phyloP scores from a whole-genome alignment of 1,140 invertebrate genomes.

The Stenopsyche tienmushanensis region DNA sequence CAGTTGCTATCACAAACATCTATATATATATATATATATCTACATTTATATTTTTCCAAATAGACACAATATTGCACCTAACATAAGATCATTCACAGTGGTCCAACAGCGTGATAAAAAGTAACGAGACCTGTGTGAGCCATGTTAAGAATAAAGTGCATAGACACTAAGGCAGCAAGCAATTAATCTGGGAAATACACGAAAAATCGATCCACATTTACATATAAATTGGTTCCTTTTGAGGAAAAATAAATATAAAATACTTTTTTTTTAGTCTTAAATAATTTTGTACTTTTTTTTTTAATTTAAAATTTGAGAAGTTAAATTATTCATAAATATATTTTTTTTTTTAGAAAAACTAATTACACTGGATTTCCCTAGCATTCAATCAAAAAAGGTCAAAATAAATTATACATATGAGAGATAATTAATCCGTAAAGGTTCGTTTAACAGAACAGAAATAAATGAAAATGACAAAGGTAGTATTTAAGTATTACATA shows the following conservation, averaged over 20 bases:
- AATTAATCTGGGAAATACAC: too few relatives aligned
- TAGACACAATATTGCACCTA: too few relatives aligned
- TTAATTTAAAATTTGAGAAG: conserved; percentile 9
- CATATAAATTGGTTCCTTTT: conserved; percentile 16
- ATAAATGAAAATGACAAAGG: neutral
- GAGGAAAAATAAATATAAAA: conserved; percentile 7
- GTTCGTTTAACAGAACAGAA: neutral
- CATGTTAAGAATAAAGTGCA: too few relatives aligned
- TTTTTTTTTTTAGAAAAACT: neutral
- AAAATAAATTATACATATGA: neutral
- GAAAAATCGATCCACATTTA: too few relatives aligned
- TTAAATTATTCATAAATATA: neutral
- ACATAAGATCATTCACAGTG: too few relatives aligned
- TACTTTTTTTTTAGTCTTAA: conserved; percentile 28
- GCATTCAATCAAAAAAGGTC: neutral
- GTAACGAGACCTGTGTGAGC: too few relatives aligned
- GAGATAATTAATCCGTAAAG: neutral
- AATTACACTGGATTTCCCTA: conserved; percentile 15
- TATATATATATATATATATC: too few relatives aligned
- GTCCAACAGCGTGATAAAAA: too few relatives aligned
- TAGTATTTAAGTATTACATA: neutral
- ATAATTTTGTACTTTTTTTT: conserved; percentile 29
- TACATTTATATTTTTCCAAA: too few relatives aligned
- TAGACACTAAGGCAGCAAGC: too few relatives aligned
- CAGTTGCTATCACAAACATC: too few relatives aligned